Evolutionary conservation across 2,113 vertebrate genomes (phyloP), one percentile per base, ranked within the genome.

Genomic region (Vulpes vulpes): DNA sequence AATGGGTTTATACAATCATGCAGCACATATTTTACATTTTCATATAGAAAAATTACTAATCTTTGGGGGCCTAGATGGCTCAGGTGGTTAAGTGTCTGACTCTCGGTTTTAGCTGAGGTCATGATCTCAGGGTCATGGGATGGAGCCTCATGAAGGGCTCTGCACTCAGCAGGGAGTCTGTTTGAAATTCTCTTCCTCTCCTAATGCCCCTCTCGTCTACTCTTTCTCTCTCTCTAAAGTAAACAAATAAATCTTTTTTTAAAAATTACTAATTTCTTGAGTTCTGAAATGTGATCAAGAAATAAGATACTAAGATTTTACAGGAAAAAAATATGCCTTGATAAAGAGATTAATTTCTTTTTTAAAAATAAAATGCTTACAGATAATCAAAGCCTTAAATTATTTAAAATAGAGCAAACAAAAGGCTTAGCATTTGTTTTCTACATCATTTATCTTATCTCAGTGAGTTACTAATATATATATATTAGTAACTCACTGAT

Each of bases 331-430:
- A 5, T 53, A 38, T 51, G 25, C 51, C 35, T 88, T 95, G 19
- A 91, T 73, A 65, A 80, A 91, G 71, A 51, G 53, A 89, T 71
- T 89, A 76, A 76, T 91, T 89, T 78, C 30, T 67, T 84, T 64
- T 94, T 92, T 49, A 78, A 83, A 51, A 83, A 25, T 69, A 87
- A 96, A 71, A 84, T 64, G 55, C 73, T 81, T 94, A 51, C 49
- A 91, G 71, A 85, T 89, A 89, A 93, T 74, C 49, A 89, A 94
- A 96, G 30, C 27, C 64, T 95, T 93, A 93, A 93, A 76, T 94
- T 30, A 93, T 71, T 76, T 57, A 89, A 97, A 89, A 4, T 67
- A n/a, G 38, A 79, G n/a, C 16, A 95, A 96, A 91, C 57, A 81
- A 96, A 96, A 83, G n/a, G 3, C 71, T 81, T 59, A n/a, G 27